Percentiles rank a stretch among this genome's conserved stretches.
Conservation (phyloP, 2,797 vertebrate species). For the Crypturellus tataupa region DNA sequence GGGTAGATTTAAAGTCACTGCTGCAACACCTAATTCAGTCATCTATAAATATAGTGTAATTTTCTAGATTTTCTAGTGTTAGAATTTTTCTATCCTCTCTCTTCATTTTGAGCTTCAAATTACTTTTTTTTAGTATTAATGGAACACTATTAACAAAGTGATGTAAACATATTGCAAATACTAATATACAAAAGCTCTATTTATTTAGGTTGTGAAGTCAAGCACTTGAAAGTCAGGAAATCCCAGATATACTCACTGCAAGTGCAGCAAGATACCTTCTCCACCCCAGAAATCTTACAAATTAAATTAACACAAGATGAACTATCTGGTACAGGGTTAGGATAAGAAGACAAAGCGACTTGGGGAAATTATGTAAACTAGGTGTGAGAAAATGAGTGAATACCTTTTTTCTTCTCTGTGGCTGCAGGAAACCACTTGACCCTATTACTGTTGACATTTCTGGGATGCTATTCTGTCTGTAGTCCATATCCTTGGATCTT, state of each 20-base stretch:
- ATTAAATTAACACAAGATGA: constrained; percentile 39
- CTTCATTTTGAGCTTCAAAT: constrained; percentile 6
- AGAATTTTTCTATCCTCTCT: not conserved
- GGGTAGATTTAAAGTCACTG: not conserved
- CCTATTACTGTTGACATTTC: not conserved
- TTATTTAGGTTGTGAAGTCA: constrained; percentile 3
- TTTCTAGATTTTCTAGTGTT: not conserved
- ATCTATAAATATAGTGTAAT: not conserved
- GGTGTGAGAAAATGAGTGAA: not conserved
- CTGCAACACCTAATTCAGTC: not conserved
- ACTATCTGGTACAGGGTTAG: not conserved
- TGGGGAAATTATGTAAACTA: not conserved
- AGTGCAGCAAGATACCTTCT: not conserved
- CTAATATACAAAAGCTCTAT: not conserved
- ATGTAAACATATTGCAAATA: not conserved
- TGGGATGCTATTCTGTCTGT: not conserved
- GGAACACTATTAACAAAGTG: not conserved
- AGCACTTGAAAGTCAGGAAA: not conserved
- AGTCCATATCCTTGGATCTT: not conserved
- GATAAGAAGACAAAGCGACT: constrained; percentile 14
- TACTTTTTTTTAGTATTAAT: not conserved
- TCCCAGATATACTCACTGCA: not conserved
- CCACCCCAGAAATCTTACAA: constrained; percentile 3
- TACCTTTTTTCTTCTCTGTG: not conserved
- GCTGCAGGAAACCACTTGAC: not conserved